phyloP scores from a whole-genome alignment of 2,888 invertebrate genomes.

The Biston betularia region DNA sequence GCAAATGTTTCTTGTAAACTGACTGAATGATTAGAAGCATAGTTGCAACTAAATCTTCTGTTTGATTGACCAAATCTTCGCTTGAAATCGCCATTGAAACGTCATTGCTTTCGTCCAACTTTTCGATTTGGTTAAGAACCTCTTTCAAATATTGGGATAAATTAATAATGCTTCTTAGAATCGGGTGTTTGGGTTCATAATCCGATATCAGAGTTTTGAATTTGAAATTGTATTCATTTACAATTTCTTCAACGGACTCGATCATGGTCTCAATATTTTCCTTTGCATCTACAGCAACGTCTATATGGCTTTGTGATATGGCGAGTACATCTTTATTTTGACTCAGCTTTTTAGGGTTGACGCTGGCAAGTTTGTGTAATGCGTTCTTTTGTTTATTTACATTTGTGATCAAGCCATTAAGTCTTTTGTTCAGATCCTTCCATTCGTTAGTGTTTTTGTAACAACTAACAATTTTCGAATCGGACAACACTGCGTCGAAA shows the following conservation, averaged over 20 bases:
- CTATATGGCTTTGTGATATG: conserved; percentile 72
- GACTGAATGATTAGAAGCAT: conserved; percentile 70
- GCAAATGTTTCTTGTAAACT: conserved; percentile 76
- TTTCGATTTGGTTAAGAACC: conserved; percentile 55
- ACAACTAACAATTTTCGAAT: conserved; percentile 72
- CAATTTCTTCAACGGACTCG: conserved; percentile 58
- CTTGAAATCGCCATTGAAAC: conserved; percentile 58
- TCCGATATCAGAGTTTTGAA: conserved; percentile 56
- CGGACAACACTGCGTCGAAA: conserved; percentile 70
- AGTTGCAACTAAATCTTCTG: conserved; percentile 74
- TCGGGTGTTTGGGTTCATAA: conserved; percentile 63
- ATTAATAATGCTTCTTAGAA: conserved; percentile 64
- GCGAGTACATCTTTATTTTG: conserved; percentile 48
- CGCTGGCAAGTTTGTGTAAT: conserved; percentile 64
- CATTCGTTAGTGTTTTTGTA: conserved; percentile 75
- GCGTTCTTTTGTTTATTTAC: conserved; percentile 73
- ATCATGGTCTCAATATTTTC: conserved; percentile 61
- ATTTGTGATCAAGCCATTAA: conserved; percentile 63
- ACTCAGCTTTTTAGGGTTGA: conserved; percentile 65
- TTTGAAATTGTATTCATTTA: conserved; percentile 65
- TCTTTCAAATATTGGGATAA: conserved; percentile 62
- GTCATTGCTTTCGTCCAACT: conserved; percentile 57
- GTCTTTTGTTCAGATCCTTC: conserved; percentile 64
- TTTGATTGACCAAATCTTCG: conserved; percentile 55
- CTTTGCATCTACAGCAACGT: conserved; percentile 64